phyloP scores from a whole-genome alignment of 2,797 vertebrate species.

The Pseudotriccus pelzelni region DNA sequence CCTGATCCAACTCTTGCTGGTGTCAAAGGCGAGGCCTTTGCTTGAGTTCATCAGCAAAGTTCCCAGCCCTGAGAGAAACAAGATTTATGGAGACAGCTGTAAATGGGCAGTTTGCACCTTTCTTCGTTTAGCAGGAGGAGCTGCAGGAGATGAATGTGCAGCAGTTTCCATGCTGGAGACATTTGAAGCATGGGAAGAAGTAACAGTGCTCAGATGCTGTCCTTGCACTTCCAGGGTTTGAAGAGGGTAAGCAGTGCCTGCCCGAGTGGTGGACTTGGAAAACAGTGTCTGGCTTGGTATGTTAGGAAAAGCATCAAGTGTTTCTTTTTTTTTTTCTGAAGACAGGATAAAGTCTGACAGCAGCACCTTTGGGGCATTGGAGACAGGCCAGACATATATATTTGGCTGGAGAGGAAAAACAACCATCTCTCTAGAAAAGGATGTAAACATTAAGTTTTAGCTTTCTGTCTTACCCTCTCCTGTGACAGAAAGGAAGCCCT shows the following conservation, averaged over 20 bases:
- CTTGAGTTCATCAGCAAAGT: not conserved
- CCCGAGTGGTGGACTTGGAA: not conserved
- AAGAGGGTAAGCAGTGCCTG: not conserved
- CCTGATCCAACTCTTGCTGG: not conserved
- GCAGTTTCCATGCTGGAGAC: not conserved
- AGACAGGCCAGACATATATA: slow-evolving; percentile 3
- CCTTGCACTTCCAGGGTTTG: not conserved
- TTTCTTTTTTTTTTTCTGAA: not conserved
- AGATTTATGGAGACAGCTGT: not conserved
- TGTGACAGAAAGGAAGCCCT: slow-evolving; percentile 19
- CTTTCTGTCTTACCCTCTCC: not conserved
- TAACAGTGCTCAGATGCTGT: not conserved
- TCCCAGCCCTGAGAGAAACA: not conserved
- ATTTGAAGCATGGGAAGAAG: not conserved
- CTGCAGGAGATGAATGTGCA: not conserved
- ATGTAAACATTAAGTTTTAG: slow-evolving; percentile 13
- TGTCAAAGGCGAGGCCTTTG: not conserved
- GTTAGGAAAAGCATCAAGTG: not conserved
- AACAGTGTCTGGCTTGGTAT: not conserved
- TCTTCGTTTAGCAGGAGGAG: not conserved
- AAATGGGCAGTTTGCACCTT: not conserved
- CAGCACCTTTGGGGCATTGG: not conserved
- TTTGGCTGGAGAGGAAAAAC: slow-evolving; percentile 12
- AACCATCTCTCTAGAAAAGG: slow-evolving; percentile 16
- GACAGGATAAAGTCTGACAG: not conserved